A percentile compares a stretch with the other conserved stretches of the same genome.
Conservation (phyloP, 1,140 invertebrate genomes). For the Nilaparvata lugens region DNA sequence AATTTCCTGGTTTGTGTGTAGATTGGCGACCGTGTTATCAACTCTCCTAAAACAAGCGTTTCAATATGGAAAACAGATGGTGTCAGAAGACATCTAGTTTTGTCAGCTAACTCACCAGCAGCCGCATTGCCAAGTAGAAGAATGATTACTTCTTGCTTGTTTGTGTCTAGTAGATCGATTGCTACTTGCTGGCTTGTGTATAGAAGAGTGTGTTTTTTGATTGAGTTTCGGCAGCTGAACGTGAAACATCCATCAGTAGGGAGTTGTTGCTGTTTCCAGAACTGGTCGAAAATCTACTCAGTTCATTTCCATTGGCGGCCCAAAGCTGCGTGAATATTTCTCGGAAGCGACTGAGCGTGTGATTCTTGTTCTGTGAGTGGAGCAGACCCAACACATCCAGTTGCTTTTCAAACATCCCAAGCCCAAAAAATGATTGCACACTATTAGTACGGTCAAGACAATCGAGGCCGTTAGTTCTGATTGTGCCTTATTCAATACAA, state of each 20-base stretch:
- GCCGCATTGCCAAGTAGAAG: constrained; percentile 85
- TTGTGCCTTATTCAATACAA: constrained; percentile 49
- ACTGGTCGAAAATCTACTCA: no score
- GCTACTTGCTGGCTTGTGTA: constrained; percentile 98
- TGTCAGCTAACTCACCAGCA: constrained; percentile 82
- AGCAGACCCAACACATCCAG: constrained; percentile 47
- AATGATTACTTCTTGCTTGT: no score
- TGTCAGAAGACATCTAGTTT: constrained; percentile 79
- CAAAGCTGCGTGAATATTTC: no score
- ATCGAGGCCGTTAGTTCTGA: constrained; percentile 96
- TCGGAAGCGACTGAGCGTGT: constrained; percentile 43
- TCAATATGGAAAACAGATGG: constrained; percentile 79
- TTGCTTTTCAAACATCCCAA: constrained; percentile 48
- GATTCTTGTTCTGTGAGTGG: constrained; percentile 50
- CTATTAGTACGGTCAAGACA: constrained; percentile 97
- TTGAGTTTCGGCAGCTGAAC: no score
- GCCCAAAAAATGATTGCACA: constrained; percentile 91
- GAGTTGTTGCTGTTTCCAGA: no score
- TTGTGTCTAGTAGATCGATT: no score
- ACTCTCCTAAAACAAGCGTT: constrained; percentile 68
- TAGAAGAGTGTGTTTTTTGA: constrained; percentile 44
- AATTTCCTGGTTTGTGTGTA: constrained; percentile 65
- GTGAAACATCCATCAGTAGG: no score
- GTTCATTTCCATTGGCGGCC: no score
- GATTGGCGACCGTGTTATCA: constrained; percentile 74